These are phyloP conservation scores for Piprites chloris DNA, from an alignment of 2,113 vertebrate genomes.

Conservation along the genomic window DNA sequence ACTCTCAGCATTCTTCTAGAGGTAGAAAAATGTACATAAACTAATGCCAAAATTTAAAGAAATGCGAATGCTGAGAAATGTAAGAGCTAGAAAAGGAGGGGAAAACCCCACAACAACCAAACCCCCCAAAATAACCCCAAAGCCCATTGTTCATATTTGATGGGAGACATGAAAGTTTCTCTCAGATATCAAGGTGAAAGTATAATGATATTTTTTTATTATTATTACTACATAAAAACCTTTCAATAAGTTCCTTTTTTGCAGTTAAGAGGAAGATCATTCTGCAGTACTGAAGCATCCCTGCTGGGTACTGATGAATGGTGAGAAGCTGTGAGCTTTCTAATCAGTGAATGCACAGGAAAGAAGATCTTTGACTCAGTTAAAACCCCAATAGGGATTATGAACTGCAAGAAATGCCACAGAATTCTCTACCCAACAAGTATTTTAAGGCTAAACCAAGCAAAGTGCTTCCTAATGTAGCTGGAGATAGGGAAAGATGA, in stretches of 20 bases:
- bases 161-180: background rate
- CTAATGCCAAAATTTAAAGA: background rate
- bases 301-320: constrained; percentile 19
- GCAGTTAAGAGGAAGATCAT: background rate
- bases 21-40: background rate
- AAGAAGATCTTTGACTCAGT: constrained; percentile 32
- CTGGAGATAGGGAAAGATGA: constrained; percentile 13
- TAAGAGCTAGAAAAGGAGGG: background rate
- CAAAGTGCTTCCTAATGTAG: background rate
- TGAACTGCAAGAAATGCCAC: background rate
- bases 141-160: background rate
- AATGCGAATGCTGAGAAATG: background rate
- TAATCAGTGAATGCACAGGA: constrained; percentile 31
- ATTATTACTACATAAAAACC: background rate
- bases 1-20: background rate
- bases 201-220: background rate
- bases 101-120: background rate
- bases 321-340: constrained; percentile 26
- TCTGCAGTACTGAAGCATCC: background rate
- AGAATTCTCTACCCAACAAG: background rate
- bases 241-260: background rate
- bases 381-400: constrained; percentile 37
- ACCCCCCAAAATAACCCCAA: background rate
- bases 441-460: constrained; percentile 1
- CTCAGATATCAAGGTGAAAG: background rate